A percentile compares a stretch with the other conserved stretches of the same genome.
These are phyloP conservation scores for Hyperoodon ampullatus DNA, from an alignment of 2,113 vertebrate species.

Conservation along the genomic window DNA sequence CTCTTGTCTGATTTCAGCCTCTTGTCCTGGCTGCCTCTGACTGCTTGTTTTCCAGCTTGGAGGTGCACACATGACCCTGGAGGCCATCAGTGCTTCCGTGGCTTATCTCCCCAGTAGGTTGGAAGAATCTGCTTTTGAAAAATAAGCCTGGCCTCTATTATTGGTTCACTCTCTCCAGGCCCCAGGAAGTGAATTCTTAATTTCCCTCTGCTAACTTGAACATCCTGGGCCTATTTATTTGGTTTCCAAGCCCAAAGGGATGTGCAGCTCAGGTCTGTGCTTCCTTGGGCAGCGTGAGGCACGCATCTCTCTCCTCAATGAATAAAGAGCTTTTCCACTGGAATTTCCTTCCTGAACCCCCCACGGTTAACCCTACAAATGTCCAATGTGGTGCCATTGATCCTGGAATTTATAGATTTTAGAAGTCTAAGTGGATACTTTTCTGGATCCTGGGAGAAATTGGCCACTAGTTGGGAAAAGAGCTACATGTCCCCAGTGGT, in stretches of 20 bases:
- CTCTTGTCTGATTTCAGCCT: background rate
- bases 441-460: background rate
- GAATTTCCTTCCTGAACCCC: background rate
- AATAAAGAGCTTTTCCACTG: background rate
- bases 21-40: background rate
- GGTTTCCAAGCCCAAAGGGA: background rate
- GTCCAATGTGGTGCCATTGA: background rate
- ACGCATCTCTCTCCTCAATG: background rate
- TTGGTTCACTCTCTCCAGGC: background rate
- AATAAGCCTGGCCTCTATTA: background rate
- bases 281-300: background rate
- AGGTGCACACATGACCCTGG: background rate
- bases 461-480: background rate
- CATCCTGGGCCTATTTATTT: background rate
- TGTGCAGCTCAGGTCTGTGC: background rate
- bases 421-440: background rate
- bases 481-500: background rate
- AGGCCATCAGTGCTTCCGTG: background rate
- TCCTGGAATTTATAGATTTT: background rate
- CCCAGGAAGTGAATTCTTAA: background rate
- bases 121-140: slow-evolving; percentile 1
- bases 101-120: background rate
- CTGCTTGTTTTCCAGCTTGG: background rate
- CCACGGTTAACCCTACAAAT: background rate
- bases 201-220: background rate